Evolutionary conservation across 2,113 vertebrate species (phyloP), one percentile per base, ranked within the genome.

Genomic region (Archocentrus centrarchus): DNA sequence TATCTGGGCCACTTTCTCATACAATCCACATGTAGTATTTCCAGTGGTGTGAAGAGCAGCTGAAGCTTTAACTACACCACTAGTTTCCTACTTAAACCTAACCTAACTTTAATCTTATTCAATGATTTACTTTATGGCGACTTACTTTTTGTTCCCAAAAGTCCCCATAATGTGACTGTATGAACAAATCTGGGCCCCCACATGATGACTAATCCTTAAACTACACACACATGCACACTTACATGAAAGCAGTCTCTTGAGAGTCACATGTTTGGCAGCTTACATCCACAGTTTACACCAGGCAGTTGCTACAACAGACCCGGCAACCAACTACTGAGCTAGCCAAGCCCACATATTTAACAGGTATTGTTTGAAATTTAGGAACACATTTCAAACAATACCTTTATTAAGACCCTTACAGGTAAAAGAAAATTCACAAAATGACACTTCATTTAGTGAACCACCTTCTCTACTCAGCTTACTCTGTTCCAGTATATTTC

Each of bases 401-500:
- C 6, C 0, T 73, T 73, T n/a, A 35, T 73, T 55, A 73, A 30
- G 44, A 55, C 5, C 47, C 5, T 50, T 17, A 50, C 15, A 6
- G 47, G 27, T 73, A 73, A 73, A 73, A 73, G 11, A 73, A 73
- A 14, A 27, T 73, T 73, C 17, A 73, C 47, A 55, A 6, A 20
- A 50, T 73, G 27, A 55, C 11, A n/a, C 18, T 32, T 70, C 20
- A 11, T n/a, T 20, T n/a, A 57, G 20, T n/a, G 20, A n/a, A 57
- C 53, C 63, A 11, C 17, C 11, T 41, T 44, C 68, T 66, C 10
- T 59, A 57, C 53, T n/a, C 32, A 3, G 80, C 93, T 93, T 94
- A 94, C 91, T 94, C 61, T 90, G 83, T 61, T 94, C 88, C 85
- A 91, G 86, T 2, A 50, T 47, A 30, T 85, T 87, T 70, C 62